Conservation (phyloP, 1,140 invertebrate species). For the Orius laevigatus region DNA sequence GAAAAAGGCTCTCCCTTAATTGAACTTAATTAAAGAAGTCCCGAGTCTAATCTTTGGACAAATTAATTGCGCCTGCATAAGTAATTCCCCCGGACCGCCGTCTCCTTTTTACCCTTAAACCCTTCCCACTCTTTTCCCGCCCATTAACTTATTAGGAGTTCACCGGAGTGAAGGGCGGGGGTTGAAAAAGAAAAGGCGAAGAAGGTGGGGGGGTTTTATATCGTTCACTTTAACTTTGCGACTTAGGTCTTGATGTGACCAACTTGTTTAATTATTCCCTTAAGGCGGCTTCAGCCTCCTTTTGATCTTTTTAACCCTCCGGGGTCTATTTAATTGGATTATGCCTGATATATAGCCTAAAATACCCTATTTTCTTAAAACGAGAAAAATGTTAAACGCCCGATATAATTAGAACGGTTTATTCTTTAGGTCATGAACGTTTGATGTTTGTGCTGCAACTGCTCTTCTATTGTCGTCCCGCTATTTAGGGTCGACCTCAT, state of each 20-base stretch:
- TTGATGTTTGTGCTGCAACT: no score
- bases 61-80: constrained; percentile 20
- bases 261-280: constrained; percentile 17
- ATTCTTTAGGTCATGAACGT: no score
- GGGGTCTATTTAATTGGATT: constrained; percentile 17
- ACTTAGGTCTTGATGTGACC: constrained; percentile 15
- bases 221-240: constrained; percentile 10
- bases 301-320: constrained; percentile 17
- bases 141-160: constrained; percentile 19
- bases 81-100: constrained; percentile 13
- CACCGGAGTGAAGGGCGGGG: constrained; percentile 3
- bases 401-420: no score
- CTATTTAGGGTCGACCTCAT: no score
- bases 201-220: constrained; percentile 8
- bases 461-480: no score
- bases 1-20: constrained; percentile 13
- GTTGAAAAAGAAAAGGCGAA: not conserved
- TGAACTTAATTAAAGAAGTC: constrained; percentile 21
- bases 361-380: no score
- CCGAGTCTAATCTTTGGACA: constrained; percentile 18
- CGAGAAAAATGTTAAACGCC: no score
- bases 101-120: not conserved
- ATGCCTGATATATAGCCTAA: constrained; percentile 15
- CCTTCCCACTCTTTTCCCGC: constrained; percentile 14
- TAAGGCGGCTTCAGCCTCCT: not conserved